Evolutionary conservation across 2,113 vertebrate species (phyloP).

Genomic region (Bufo bufo): DNA sequence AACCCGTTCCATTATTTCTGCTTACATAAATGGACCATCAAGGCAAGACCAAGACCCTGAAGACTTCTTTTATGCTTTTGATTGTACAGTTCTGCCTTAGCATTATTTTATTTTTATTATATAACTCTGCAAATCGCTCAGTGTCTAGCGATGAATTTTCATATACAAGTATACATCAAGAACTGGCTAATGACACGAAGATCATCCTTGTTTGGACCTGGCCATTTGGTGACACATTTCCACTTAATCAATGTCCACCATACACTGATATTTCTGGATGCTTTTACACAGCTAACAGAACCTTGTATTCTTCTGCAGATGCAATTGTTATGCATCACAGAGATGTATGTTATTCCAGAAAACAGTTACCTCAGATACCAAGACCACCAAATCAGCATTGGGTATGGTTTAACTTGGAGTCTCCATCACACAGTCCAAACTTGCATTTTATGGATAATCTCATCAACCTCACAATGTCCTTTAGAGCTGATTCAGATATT

Average conservation of each 20-base stretch:
- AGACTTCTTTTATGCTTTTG: background rate
- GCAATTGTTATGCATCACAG: conserved; percentile 63
- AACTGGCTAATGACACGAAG: background rate
- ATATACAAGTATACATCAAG: background rate
- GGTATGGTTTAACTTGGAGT: conserved; percentile 69
- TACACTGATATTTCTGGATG: background rate
- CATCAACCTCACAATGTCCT: conserved; percentile 54
- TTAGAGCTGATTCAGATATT: too few relatives aligned
- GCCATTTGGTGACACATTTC: background rate
- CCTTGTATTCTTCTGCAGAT: background rate
- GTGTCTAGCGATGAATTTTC: background rate
- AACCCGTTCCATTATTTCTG: background rate
- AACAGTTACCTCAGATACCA: background rate
- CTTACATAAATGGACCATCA: background rate
- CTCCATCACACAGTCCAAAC: conserved; percentile 34
- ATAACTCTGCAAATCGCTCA: background rate
- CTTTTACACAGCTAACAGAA: background rate
- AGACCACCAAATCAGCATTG: conserved; percentile 57
- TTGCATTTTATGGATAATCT: conserved; percentile 55
- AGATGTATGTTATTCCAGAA: accelerated
- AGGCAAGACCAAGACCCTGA: background rate
- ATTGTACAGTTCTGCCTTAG: background rate
- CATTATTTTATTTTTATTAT: background rate
- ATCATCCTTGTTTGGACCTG: conserved; percentile 23
- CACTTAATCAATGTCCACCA: background rate